phyloP scores from a whole-genome alignment of 2,797 vertebrate species.

The Sylvia borin region DNA sequence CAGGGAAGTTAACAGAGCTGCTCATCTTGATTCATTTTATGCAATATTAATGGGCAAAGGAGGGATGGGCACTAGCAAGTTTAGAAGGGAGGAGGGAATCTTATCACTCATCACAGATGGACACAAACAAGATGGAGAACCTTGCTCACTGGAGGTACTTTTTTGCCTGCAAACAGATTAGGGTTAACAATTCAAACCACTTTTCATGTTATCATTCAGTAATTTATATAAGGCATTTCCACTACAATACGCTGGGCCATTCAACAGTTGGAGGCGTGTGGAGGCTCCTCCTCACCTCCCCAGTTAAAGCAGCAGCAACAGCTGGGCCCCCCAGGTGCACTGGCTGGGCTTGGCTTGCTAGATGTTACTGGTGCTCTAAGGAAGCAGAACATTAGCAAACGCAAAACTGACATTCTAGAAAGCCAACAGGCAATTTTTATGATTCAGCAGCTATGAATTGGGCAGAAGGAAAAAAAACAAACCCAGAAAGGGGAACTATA shows the following conservation, averaged over 20 bases:
- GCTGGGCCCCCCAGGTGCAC: background rate
- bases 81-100: background rate
- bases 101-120: constrained; percentile 43
- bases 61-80: constrained; percentile 17
- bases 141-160: constrained; percentile 53
- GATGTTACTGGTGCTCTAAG: constrained; percentile 45
- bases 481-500: background rate
- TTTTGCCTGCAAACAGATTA: constrained; percentile 56
- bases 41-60: background rate
- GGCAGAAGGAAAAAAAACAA: constrained; percentile 23
- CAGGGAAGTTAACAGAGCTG: constrained; percentile 20
- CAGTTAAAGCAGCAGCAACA: constrained; percentile 31
- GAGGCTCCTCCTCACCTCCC: constrained; percentile 33
- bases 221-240: constrained; percentile 62
- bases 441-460: constrained; percentile 59
- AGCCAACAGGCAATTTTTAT: constrained; percentile 51
- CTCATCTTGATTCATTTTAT: constrained; percentile 21
- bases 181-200: constrained; percentile 48
- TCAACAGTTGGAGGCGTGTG: background rate
- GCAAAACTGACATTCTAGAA: constrained; percentile 55
- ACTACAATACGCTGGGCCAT: constrained; percentile 42
- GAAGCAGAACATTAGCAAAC: constrained; percentile 58
- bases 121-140: constrained; percentile 39
- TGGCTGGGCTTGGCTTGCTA: constrained; percentile 48
- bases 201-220: constrained; percentile 51